Evolutionary conservation across 1,140 invertebrate genomes (phyloP).

Genomic region (fruit fly (Drosophila melanogaster)): Release_6_plus_ISO1_MT NC_004354.4:1467501-1468000

Average conservation of each 20-base stretch:
- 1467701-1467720: not conserved
- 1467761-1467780: not conserved
- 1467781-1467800: not conserved
- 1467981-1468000: not conserved
- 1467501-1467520: slow-evolving; percentile 2
- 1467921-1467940: slow-evolving; percentile 87
- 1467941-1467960: slow-evolving; percentile 85
- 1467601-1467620: slow-evolving; percentile 11
- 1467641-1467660: slow-evolving; percentile 10
- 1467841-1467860: slow-evolving; percentile 32
- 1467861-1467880: slow-evolving; percentile 60
- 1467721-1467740: slow-evolving; percentile 12
- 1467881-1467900: slow-evolving; percentile 87
- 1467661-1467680: not conserved
- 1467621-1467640: slow-evolving; percentile 12
- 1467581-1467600: not conserved
- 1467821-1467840: slow-evolving; percentile 46
- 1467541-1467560: slow-evolving; percentile 12
- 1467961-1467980: slow-evolving; percentile 64
- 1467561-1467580: not conserved
- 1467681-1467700: not conserved
- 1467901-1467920: slow-evolving; percentile 91
- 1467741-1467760: slow-evolving; percentile 5
- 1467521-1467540: slow-evolving; percentile 55
- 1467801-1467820: slow-evolving; percentile 40